Evolutionary conservation across 2,888 invertebrate species (phyloP), one percentile per base, ranked within the genome.

Genomic region (Latrodectus elegans): DNA sequence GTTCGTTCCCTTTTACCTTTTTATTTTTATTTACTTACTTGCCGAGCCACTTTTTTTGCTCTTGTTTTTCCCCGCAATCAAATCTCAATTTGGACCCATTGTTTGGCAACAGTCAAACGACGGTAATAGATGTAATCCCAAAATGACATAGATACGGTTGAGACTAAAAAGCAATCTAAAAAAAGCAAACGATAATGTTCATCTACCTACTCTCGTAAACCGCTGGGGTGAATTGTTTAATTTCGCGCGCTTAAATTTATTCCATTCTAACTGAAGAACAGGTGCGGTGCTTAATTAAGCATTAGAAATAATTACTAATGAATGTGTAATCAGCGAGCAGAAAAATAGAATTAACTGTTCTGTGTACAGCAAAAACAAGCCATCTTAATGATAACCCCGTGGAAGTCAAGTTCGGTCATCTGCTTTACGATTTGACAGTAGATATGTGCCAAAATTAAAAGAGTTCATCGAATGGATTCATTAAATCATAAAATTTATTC

Each of bases 11-110:
- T 60, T 60, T n/a, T 60, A 15, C 60, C 6, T 60, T 60, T 55
- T 60, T 60, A 60, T n/a, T 60, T 60, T n/a, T 60, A 60, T 60
- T 38, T 60, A n/a, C n/a, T 67, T 64, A 8, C 4, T 53, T 65
- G 26, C 52, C 38, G 11, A 11, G 12, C 4, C 52, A 26, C 52
- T 74, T 64, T n/a, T 80, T 65, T 53, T 70, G n/a, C 68, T 77
- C 15, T 79, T 49, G n/a, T 49, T 49, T 53, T n/a, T 53, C 22
- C n/a, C 12, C 64, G 52, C 67, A 77, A 77, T 67, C 74, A 65
- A 67, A 67, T 52, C 81, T 81, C 74, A 74, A 81, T 74, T 81
- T 81, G 67, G 74, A 67, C 67, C 74, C 81, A 74, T 81, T 81
- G 65, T 67, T 67, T 67, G 55, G 81, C 74, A 74, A 74, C 81